These are phyloP conservation scores for pig (Sus scrofa) DNA, from an alignment of 2,113 vertebrate species.

Conservation along the genomic window DNA sequence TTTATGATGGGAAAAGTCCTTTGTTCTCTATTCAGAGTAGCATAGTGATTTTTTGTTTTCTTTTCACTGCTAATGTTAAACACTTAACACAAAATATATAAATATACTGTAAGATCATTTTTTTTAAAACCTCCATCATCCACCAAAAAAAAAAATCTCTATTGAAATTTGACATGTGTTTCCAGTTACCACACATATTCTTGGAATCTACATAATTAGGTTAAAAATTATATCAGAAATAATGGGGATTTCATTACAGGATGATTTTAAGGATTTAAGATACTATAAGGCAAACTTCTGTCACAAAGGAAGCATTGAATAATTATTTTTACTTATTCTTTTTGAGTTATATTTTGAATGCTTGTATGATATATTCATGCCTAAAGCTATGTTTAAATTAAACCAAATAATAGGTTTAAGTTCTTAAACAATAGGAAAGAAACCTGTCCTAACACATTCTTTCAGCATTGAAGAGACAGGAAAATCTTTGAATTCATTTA, in stretches of 20 bases:
- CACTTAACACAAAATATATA: neutral
- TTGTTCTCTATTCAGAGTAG: neutral
- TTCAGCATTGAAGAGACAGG: neutral
- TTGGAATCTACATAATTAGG: neutral
- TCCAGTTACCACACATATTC: neutral
- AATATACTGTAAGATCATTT: neutral
- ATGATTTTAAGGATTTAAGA: neutral
- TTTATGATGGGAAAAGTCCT: neutral
- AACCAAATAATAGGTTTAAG: neutral
- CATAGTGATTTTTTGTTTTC: neutral
- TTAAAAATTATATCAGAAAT: neutral
- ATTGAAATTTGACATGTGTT: neutral
- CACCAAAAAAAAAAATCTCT: neutral
- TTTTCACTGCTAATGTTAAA: neutral
- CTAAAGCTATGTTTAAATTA: constrained; percentile 17
- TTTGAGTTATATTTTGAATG: neutral
- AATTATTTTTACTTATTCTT: neutral
- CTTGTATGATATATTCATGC: neutral
- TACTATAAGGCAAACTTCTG: neutral
- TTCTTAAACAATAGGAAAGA: neutral
- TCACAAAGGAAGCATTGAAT: neutral
- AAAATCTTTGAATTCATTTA: neutral
- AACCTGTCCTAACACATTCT: neutral
- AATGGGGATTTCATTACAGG: neutral
- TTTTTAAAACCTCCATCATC: neutral